Evolutionary conservation across 2,113 vertebrate species (phyloP), one percentile per base, ranked within the genome.

Genomic region (Onychostoma macrolepis): DNA sequence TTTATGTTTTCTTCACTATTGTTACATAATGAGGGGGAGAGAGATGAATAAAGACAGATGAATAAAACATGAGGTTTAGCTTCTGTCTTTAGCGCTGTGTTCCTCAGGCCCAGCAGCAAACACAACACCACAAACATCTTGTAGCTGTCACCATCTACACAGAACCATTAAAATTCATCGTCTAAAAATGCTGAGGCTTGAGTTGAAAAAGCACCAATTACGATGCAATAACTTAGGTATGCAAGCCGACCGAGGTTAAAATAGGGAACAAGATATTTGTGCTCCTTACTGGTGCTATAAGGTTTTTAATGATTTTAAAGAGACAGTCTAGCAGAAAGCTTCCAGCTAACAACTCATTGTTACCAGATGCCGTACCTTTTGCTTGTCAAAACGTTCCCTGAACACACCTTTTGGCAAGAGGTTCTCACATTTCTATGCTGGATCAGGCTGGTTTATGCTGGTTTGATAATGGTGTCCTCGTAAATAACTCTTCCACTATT

Each of bases 21-120:
- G 78, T 72, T 53, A 77, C 43, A 77, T 74, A 72, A 80, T 71
- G 77, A 71, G 17, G 43, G 43, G 48, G 72, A 8, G 48, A 76
- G 38, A 56, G 63, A 67, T 43, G 61, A 8, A 74, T 45, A 80
- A 87, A 89, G 89, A 86, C 88, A 88, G 91, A 92, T 91, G 67
- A 92, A 84, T 78, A 88, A 85, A 69, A 74, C 56, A 87, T 86
- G 79, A 78, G 72, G 88, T 45, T 86, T 41, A 38, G 61, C 61
- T 86, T 53, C 28, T 80, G 74, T 65, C 41, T 83, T 83, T 43
- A 65, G 50, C 13, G 2, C 43, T 61, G 41, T 50, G 41, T 24
- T 80, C 50, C 36, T 72, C 65, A 81, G 65, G 77, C 41, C 65
- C 61, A 43, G 65, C 6, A 58, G 85, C 65, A 43, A 86, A 71